Evolutionary conservation across 2,888 invertebrate genomes (phyloP), one percentile per base, ranked within the genome.

Genomic region (Pristionchus maxplancki): DNA sequence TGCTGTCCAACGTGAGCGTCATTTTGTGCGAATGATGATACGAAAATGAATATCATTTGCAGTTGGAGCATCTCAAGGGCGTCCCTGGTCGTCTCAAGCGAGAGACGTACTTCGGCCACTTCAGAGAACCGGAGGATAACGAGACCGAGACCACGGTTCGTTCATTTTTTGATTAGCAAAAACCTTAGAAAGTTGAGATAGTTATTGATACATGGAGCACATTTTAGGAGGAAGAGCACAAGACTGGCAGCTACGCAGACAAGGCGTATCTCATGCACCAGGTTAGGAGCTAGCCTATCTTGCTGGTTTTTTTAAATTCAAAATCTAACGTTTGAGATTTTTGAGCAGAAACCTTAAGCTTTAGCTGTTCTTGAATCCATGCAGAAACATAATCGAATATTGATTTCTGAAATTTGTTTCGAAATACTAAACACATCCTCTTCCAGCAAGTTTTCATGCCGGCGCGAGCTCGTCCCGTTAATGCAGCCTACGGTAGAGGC

Each of bases 231-330:
- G 85, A 85, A 31, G 28, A 62, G n/a, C 85, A 44, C 40, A 64
- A 34, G 40, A 40, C 40, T 1, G 85, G 85, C 28, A 64, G 28
- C 17, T 85, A 85, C 44, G 85, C 85, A 3, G 85, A 85, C 44
- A 85, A 85, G 85, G 85, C 85, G 6, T 85, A 85, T 64, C 34
- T 85, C 17, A 85, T 85, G 85, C 85, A 85, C 64, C 62, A 83
- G 50, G 78, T 78, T 0, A 4, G n/a, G 20, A 24, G 2, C 3
- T 3, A 17, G 44, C 11, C 8, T 9, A 44, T 11, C 11, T 44
- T 44, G 44, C 44, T 44, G 44, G 6, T 11, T 9, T 44, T 44
- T 44, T 44, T n/a, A n/a, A n/a, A n/a, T n/a, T n/a, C n/a, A n/a
- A n/a, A n/a, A n/a, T n/a, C n/a, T n/a, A n/a, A n/a, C n/a, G n/a